Conservation (phyloP, 2,888 invertebrate genomes). For the Conistra vaccinii region DNA sequence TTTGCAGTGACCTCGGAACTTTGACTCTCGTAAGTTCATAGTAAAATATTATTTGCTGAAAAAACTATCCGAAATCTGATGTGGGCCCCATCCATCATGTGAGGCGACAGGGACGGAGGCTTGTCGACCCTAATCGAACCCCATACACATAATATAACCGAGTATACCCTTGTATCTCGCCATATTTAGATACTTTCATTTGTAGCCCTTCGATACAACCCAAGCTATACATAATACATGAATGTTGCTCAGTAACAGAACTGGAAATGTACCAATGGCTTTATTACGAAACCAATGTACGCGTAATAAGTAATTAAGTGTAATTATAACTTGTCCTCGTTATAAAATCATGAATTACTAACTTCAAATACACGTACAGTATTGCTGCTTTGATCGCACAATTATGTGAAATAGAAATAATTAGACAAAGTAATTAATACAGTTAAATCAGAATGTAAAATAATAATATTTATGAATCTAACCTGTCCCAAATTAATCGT, state of each 20-base stretch:
- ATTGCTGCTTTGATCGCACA: neutral
- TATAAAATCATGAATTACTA: slow-evolving; percentile 13
- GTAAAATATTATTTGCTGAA: slow-evolving; percentile 80
- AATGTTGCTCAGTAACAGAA: slow-evolving; percentile 32
- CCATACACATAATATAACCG: slow-evolving; percentile 76
- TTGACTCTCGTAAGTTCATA: slow-evolving; percentile 67
- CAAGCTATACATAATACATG: slow-evolving; percentile 56
- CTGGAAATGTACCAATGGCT: slow-evolving; percentile 27
- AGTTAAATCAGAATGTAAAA: neutral
- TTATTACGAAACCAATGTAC: slow-evolving; percentile 28
- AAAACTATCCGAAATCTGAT: slow-evolving; percentile 87
- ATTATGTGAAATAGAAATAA: neutral
- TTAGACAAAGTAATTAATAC: slow-evolving; percentile 13
- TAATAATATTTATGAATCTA: slow-evolving; percentile 37
- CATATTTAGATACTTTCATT: slow-evolving; percentile 68
- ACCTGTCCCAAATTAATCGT: slow-evolving; percentile 33
- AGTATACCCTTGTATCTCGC: slow-evolving; percentile 65
- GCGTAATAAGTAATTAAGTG: slow-evolving; percentile 22
- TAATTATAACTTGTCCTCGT: slow-evolving; percentile 26
- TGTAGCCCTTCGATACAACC: slow-evolving; percentile 56
- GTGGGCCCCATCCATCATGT: slow-evolving; percentile 86
- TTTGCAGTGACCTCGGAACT: slow-evolving; percentile 72
- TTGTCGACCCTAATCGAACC: slow-evolving; percentile 89
- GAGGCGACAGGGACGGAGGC: slow-evolving; percentile 85
- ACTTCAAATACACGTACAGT: neutral